Base-by-base conservation (phyloP, 2,888 invertebrate species). In the Sinelater perroti region DNA sequence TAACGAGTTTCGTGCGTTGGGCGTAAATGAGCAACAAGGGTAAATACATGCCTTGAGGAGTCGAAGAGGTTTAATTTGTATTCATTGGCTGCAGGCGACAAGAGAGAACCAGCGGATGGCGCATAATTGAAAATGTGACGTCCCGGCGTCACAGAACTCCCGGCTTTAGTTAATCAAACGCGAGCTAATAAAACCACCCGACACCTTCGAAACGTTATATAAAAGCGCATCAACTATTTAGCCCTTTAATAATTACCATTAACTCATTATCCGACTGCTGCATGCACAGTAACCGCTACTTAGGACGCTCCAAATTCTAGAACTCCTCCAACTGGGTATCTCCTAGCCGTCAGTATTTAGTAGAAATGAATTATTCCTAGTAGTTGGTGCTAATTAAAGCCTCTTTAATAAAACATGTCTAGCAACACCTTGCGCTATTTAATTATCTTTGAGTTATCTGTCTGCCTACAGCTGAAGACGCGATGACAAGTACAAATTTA, bases 1-100 rank as follows among this genome's bases (percentile, higher is more conserved):
- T 71, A 72, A 72, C 70, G 71, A 72, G 71, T 67, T 71, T 71
- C 72, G 71, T 72, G 71, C 71, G 69, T 69, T 65, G 71, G 69
- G 71, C 68, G 69, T 67, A 71, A 72, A 72, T 72, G 56, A 60
- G 62, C 52, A 56, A 49, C 49, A 55, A 55, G 53, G 60, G 66
- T 63, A 65, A 65, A 62, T 64, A 63, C 62, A 63, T 62, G 64
- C 62, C 61, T 60, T 45, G 53, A 62, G 61, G 58, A 64, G 55
- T 56, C 55, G 60, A 63, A 57, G 57, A 58, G 64, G 63, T 66
- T 68, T 68, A 68, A 68, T 68, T 65, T 66, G 68, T 68, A 68
- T 68, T 67, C 68, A 68, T 67, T 66, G 67, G 65, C 62, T 65
- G 67, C 65, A 62, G 66, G 62, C 66, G 66, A 66, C 63, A 63